Conservation (phyloP, 2,888 invertebrate species). For the Apamea epomidion region DNA sequence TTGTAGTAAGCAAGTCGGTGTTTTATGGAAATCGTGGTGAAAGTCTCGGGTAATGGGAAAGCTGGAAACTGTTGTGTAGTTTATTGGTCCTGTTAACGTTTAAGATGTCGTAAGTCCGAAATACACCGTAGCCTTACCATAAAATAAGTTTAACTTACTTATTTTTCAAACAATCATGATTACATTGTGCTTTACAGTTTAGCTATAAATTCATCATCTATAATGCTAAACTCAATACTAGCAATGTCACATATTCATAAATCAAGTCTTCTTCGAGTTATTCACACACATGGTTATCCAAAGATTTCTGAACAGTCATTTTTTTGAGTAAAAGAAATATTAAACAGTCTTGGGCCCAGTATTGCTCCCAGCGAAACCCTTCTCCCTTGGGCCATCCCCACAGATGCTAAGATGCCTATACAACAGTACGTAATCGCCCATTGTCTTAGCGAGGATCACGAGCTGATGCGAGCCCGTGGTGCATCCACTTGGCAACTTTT, state of each 20-base stretch:
- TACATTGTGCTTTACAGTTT: not conserved
- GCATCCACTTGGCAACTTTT: conserved; percentile 70
- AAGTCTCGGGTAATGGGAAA: conserved; percentile 26
- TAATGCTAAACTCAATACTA: not conserved
- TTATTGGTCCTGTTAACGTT: conserved; percentile 19
- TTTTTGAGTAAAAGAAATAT: not conserved
- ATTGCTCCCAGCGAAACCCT: conserved; percentile 40
- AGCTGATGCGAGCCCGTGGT: conserved; percentile 80
- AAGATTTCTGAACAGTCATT: not conserved
- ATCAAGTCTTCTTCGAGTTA: not conserved
- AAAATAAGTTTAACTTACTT: not conserved
- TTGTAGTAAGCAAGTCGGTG: conserved; percentile 33
- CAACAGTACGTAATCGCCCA: conserved; percentile 84
- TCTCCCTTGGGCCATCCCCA: conserved; percentile 69
- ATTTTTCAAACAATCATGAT: not conserved
- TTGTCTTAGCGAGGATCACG: conserved; percentile 85
- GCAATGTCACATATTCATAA: not conserved
- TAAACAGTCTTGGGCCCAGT: not conserved
- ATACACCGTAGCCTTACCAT: not conserved
- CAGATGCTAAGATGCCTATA: conserved; percentile 74
- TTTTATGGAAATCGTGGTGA: conserved; percentile 42
- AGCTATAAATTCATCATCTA: not conserved
- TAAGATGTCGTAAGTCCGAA: conserved; percentile 8
- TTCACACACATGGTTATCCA: not conserved
- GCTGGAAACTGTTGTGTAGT: conserved; percentile 24